Conservation (phyloP, 2,113 vertebrate species). For the Pygoscelis adeliae region DNA sequence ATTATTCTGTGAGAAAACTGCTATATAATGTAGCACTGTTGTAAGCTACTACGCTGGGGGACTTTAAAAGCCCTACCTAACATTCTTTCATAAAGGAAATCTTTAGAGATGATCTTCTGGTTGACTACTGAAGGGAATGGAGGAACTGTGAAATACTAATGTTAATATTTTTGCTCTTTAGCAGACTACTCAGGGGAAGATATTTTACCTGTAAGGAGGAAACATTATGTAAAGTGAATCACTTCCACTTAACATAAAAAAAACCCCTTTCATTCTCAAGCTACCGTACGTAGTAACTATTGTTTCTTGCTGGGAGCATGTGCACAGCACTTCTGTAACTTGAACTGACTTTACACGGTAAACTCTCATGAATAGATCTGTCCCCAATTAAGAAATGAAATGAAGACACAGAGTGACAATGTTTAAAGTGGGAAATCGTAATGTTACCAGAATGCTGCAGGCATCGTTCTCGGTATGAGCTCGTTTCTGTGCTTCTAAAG, state of each 20-base stretch:
- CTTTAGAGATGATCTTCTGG: constrained; percentile 26
- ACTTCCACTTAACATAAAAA: constrained; percentile 18
- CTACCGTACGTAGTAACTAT: neutral
- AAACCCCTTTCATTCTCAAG: neutral
- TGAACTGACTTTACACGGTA: constrained; percentile 30
- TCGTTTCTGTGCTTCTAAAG: neutral
- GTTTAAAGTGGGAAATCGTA: constrained; percentile 47
- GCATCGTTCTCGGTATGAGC: neutral
- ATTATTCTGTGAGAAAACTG: neutral
- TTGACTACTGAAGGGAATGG: constrained; percentile 19
- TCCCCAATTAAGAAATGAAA: constrained; percentile 61
- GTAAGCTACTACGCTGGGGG: neutral
- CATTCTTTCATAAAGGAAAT: neutral
- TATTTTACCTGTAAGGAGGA: constrained; percentile 36
- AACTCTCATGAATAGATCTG: constrained; percentile 40
- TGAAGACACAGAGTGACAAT: constrained; percentile 44
- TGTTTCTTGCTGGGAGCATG: constrained; percentile 25
- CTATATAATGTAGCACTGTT: neutral
- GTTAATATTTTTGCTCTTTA: constrained; percentile 46
- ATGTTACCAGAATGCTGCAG: constrained; percentile 46
- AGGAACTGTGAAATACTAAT: neutral
- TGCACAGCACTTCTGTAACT: constrained; percentile 12
- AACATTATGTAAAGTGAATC: constrained; percentile 45
- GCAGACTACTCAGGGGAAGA: constrained; percentile 30
- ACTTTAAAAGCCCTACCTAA: neutral